These are phyloP conservation scores for Agrochola litura DNA, from an alignment of 2,888 invertebrate species.

Conservation along the genomic window DNA sequence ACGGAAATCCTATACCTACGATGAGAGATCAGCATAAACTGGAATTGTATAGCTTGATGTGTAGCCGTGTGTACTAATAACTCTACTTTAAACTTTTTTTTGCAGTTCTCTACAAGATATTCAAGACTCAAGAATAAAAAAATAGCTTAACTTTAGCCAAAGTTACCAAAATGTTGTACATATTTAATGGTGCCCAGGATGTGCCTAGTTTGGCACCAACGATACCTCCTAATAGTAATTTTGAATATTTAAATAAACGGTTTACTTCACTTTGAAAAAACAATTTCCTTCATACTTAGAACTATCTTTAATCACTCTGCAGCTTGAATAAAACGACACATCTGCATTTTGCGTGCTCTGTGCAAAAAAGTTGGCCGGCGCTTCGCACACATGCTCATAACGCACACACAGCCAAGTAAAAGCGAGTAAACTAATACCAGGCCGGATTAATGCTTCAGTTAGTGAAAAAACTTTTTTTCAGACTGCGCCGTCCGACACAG, in stretches of 20 bases:
- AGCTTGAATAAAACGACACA: slow-evolving; percentile 53
- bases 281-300: not conserved
- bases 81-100: no score
- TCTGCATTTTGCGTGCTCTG: slow-evolving; percentile 82
- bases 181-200: no score
- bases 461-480: slow-evolving; percentile 91
- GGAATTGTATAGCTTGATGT: no score
- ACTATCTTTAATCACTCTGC: slow-evolving; percentile 19
- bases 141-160: no score
- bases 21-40: no score
- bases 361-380: slow-evolving; percentile 87
- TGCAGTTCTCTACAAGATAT: not conserved
- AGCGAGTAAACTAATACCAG: slow-evolving; percentile 90
- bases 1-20: no score
- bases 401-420: slow-evolving; percentile 83
- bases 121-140: not conserved
- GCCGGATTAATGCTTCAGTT: slow-evolving; percentile 91
- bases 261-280: not conserved
- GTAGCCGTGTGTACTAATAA: no score
- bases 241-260: no score
- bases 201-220: no score
- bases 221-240: no score
- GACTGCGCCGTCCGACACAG: slow-evolving; percentile 89
- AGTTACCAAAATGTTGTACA: no score
- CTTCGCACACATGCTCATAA: slow-evolving; percentile 80